Conservation (phyloP, 2,888 invertebrate genomes). For the Agrotis exclamationis region DNA sequence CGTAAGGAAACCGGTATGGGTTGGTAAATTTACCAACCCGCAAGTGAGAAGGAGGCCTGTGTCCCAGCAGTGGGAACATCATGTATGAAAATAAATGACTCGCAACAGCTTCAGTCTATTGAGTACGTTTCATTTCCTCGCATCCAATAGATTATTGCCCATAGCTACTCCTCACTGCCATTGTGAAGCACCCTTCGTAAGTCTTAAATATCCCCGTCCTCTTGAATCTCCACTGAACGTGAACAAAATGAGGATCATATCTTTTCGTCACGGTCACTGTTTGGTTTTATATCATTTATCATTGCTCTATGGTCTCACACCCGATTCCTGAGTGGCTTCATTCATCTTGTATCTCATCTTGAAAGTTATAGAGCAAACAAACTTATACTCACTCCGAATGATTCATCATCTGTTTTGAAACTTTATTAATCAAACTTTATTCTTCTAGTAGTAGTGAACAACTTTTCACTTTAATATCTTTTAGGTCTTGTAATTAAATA, state of each 20-base stretch:
- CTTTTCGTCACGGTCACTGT: slow-evolving; percentile 55
- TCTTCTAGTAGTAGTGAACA: not conserved
- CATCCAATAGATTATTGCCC: slow-evolving; percentile 42
- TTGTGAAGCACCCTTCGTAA: slow-evolving; percentile 41
- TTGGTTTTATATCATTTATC: slow-evolving; percentile 56
- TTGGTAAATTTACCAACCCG: no score
- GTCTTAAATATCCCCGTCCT: slow-evolving; percentile 62
- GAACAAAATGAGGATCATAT: slow-evolving; percentile 60
- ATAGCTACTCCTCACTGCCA: slow-evolving; percentile 24
- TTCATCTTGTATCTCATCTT: slow-evolving; percentile 50
- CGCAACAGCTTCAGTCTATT: slow-evolving; percentile 16
- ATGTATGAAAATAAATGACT: not conserved
- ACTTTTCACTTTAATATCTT: not conserved
- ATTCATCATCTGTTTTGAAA: slow-evolving; percentile 37
- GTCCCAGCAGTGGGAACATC: no score
- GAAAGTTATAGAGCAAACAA: slow-evolving; percentile 51
- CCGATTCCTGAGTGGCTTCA: slow-evolving; percentile 35
- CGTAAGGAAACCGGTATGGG: no score
- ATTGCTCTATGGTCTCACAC: slow-evolving; percentile 38
- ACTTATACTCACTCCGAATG: slow-evolving; percentile 39
- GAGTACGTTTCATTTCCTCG: slow-evolving; percentile 36
- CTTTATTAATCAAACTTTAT: slow-evolving; percentile 25
- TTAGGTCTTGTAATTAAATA: not conserved
- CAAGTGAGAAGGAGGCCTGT: no score
- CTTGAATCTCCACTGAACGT: slow-evolving; percentile 61